phyloP scores from a whole-genome alignment of 23 tunicate genomes.

The Aplidium turbinatum region DNA sequence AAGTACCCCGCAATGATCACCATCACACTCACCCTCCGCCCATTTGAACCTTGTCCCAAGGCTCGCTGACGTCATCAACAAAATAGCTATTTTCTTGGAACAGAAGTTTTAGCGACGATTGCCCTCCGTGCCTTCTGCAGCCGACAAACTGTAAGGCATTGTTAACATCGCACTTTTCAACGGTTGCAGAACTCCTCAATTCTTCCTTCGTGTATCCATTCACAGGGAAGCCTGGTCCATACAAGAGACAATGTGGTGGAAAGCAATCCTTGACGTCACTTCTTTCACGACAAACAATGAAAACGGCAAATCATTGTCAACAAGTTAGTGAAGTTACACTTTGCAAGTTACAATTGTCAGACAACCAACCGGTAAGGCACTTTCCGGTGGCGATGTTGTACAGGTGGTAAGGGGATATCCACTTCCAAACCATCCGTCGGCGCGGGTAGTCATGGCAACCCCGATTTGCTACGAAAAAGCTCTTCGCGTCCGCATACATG shows the following conservation, averaged over 20 bases:
- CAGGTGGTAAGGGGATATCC: conserved; percentile 74
- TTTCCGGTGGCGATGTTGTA: conserved; percentile 43
- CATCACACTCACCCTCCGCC: conserved; percentile 67
- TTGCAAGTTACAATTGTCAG: too few species aligned
- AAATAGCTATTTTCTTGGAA: conserved; percentile 48
- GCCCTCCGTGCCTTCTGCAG: conserved; percentile 48
- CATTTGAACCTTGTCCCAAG: conserved; percentile 76
- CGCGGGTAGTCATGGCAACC: conserved; percentile 59
- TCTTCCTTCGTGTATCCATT: conserved; percentile 23
- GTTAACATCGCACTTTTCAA: conserved; percentile 32
- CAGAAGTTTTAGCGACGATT: conserved; percentile 64
- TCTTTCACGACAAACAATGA: too few species aligned
- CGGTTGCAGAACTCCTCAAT: conserved; percentile 25
- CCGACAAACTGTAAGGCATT: conserved; percentile 53
- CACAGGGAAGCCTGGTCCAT: conserved; percentile 46
- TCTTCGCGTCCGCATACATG: conserved; percentile 59
- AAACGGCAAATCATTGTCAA: conserved; percentile 83
- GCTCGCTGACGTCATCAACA: conserved; percentile 56
- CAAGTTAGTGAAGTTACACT: conserved; percentile 32
- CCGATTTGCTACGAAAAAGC: conserved; percentile 45
- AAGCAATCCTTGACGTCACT: too few species aligned
- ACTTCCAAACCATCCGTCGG: conserved; percentile 63
- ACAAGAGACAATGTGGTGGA: too few species aligned
- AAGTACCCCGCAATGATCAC: too few species aligned
- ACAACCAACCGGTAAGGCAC: conserved; percentile 88